Conservation (phyloP, 2,888 invertebrate genomes). For the Caenorhabditis afra region DNA sequence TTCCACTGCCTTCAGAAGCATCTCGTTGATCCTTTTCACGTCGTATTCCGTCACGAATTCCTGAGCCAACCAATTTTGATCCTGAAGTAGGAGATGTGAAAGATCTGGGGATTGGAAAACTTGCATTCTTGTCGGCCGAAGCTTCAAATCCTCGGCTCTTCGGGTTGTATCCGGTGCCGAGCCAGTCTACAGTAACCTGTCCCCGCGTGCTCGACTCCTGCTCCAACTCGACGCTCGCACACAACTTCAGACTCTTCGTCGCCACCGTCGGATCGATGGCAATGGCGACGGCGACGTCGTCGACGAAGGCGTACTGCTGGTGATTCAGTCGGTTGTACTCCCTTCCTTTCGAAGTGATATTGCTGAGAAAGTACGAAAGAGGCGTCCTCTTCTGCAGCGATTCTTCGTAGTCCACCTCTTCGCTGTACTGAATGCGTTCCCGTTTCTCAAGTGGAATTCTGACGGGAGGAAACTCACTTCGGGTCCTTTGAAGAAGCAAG, state of each 20-base stretch:
- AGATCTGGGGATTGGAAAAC: not conserved
- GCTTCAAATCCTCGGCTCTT: slow-evolving; percentile 22
- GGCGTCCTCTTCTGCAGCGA: slow-evolving; percentile 62
- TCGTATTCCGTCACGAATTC: slow-evolving; percentile 67
- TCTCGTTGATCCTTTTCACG: slow-evolving; percentile 62
- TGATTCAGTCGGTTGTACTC: slow-evolving; percentile 1
- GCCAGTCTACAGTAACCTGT: slow-evolving; percentile 65
- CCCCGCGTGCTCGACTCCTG: slow-evolving; percentile 38
- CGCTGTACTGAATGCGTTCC: slow-evolving; percentile 47
- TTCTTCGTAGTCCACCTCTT: slow-evolving; percentile 67
- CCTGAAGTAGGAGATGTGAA: slow-evolving; percentile 14
- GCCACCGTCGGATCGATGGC: slow-evolving; percentile 76
- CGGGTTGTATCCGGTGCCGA: slow-evolving; percentile 42
- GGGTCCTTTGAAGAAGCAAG: slow-evolving; percentile 70
- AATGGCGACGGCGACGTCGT: slow-evolving; percentile 81
- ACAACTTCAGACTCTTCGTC: slow-evolving; percentile 60
- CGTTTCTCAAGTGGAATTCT: not conserved
- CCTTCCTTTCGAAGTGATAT: slow-evolving; percentile 55
- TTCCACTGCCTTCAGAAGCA: slow-evolving; percentile 63
- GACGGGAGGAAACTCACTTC: no score
- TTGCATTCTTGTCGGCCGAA: slow-evolving; percentile 29
- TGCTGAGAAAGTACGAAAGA: slow-evolving; percentile 56
- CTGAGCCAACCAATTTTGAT: slow-evolving; percentile 41
- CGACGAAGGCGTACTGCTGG: slow-evolving; percentile 71
- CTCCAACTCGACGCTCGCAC: slow-evolving; percentile 75